These are phyloP conservation scores for Calosoma granatense DNA, from an alignment of 1,140 invertebrate genomes.

Conservation along the genomic window DNA sequence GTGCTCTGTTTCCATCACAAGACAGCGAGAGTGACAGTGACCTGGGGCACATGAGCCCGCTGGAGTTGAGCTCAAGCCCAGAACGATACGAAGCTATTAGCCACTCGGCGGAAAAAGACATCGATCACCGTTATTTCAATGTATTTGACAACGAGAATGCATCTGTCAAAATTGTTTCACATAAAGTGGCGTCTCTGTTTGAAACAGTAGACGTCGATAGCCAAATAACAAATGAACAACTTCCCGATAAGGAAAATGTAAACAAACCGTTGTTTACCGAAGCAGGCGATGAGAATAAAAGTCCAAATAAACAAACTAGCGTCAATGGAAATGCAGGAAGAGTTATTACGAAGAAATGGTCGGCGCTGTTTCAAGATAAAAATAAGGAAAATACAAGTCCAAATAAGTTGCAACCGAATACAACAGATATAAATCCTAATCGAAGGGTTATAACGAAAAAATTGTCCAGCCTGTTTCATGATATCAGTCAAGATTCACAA, in stretches of 20 bases:
- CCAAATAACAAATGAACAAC: too few species aligned
- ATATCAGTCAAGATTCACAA: too few species aligned
- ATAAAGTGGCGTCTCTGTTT: too few species aligned
- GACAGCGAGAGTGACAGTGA: slow-evolving; percentile 17
- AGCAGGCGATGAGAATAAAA: too few species aligned
- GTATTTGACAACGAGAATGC: too few species aligned
- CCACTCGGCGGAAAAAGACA: neutral
- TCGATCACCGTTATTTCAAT: neutral
- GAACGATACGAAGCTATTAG: slow-evolving; percentile 8
- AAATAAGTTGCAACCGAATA: neutral
- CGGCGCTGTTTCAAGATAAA: slow-evolving; percentile 14
- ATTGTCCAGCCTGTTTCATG: neutral
- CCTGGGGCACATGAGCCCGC: slow-evolving; percentile 25
- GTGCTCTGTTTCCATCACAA: slow-evolving; percentile 23
- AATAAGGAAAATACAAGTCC: slow-evolving; percentile 1
- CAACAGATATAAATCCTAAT: neutral
- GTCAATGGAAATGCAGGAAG: too few species aligned
- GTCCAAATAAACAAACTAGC: slow-evolving; percentile 13
- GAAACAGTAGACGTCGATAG: too few species aligned
- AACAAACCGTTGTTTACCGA: too few species aligned
- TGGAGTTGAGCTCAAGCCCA: slow-evolving; percentile 17
- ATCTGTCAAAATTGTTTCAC: too few species aligned
- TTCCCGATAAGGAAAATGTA: too few species aligned
- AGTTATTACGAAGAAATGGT: too few species aligned
- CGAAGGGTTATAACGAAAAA: too few species aligned